phyloP scores from a whole-genome alignment of 2,797 vertebrate genomes.

The Iguana delicatissima region DNA sequence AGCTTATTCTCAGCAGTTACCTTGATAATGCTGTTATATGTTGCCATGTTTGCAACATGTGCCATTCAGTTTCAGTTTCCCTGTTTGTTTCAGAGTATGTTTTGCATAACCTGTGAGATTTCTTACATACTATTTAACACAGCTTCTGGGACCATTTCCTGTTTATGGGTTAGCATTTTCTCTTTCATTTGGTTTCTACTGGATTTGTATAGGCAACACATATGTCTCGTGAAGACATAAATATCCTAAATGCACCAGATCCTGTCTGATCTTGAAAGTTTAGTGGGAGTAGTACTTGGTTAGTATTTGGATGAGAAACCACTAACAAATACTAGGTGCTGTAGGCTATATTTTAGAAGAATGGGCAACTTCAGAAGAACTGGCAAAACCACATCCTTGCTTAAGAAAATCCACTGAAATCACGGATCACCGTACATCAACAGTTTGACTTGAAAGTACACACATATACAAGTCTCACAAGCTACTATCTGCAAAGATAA shows the following conservation, averaged over 20 bases:
- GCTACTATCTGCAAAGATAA: slow-evolving; percentile 24
- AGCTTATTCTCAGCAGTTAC: slow-evolving; percentile 27
- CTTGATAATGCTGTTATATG: slow-evolving; percentile 2
- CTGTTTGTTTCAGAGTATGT: slow-evolving; percentile 43
- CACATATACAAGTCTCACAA: too few relatives aligned
- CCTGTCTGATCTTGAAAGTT: too few relatives aligned
- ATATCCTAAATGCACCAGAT: too few relatives aligned
- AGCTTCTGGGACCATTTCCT: background rate
- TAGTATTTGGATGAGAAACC: too few relatives aligned
- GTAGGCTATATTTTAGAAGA: too few relatives aligned
- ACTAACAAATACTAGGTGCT: too few relatives aligned
- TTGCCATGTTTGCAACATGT: background rate
- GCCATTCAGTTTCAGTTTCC: background rate
- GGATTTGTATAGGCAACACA: background rate
- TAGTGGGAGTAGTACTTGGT: too few relatives aligned
- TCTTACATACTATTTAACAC: slow-evolving; percentile 8
- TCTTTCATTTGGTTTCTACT: background rate
- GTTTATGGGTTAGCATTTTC: background rate
- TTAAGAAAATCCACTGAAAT: too few relatives aligned
- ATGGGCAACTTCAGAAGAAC: too few relatives aligned
- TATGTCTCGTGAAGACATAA: background rate
- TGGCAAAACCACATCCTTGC: too few relatives aligned
- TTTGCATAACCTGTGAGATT: slow-evolving; percentile 45
- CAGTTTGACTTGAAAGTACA: too few relatives aligned
- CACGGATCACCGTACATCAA: too few relatives aligned